Evolutionary conservation across 1,140 invertebrate species (phyloP).

Genomic region (Drosophila parabipectinata): DNA sequence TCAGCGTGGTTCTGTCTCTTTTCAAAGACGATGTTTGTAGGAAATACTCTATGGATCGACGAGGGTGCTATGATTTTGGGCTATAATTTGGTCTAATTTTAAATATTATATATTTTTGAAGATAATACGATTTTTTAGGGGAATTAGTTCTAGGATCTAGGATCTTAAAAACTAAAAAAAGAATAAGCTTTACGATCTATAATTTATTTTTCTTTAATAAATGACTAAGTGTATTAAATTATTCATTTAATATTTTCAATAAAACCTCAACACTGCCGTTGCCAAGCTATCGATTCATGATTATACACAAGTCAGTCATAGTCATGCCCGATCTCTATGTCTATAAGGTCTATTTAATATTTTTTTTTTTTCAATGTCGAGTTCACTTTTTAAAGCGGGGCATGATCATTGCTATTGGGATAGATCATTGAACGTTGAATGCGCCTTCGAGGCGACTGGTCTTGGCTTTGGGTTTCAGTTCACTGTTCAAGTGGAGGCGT

Average conservation of each 20-base stretch:
- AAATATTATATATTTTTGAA: background rate
- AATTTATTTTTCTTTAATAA: background rate
- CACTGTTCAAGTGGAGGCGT: constrained; percentile 66
- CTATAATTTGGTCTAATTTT: background rate
- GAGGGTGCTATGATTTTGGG: background rate
- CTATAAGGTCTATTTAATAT: constrained; percentile 22
- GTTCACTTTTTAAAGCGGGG: constrained; percentile 76
- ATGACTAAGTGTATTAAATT: background rate
- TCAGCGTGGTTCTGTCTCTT: constrained; percentile 3
- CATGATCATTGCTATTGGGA: constrained; percentile 67
- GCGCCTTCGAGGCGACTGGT: constrained; percentile 26
- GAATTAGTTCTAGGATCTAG: too few relatives aligned
- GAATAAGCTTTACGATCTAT: too few relatives aligned
- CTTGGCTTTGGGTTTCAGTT: constrained; percentile 15
- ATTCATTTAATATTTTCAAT: background rate
- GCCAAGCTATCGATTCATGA: constrained; percentile 10
- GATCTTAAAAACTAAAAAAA: too few relatives aligned
- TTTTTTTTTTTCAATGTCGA: constrained; percentile 76
- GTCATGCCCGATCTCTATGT: background rate
- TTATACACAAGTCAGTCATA: background rate
- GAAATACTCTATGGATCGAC: background rate
- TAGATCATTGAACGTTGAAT: constrained; percentile 80
- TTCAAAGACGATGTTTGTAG: constrained; percentile 35
- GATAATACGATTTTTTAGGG: too few relatives aligned
- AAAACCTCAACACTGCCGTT: background rate